phyloP scores from a whole-genome alignment of 2,888 invertebrate genomes.

The Eurytoma californica region DNA sequence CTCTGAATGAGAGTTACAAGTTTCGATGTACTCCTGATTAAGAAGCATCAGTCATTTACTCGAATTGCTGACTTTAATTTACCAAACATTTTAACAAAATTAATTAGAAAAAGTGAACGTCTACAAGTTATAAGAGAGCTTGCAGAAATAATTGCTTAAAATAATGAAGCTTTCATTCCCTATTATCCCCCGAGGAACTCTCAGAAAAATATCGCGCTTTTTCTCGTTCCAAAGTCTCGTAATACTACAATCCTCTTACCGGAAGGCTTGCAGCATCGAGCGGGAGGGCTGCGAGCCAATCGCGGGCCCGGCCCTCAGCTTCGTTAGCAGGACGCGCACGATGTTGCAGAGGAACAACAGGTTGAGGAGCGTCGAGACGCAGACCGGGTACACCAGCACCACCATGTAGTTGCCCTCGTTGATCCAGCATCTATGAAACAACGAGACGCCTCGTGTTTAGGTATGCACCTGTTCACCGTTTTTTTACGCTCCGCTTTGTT shows the following conservation, averaged over 20 bases:
- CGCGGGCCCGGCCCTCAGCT: conserved; percentile 85
- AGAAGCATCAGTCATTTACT: too few species aligned
- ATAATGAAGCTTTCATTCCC: too few species aligned
- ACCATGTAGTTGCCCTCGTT: conserved; percentile 83
- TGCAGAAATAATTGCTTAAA: too few species aligned
- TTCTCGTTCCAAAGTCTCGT: too few species aligned
- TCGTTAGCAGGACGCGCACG: conserved; percentile 89
- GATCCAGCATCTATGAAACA: conserved; percentile 86
- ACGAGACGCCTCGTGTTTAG: not conserved
- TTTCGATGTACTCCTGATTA: too few species aligned
- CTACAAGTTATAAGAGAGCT: too few species aligned
- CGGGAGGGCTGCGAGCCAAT: conserved; percentile 80
- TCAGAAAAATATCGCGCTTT: too few species aligned
- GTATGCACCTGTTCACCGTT: not conserved
- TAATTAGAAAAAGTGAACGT: too few species aligned
- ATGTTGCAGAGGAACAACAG: conserved; percentile 92
- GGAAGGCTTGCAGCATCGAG: conserved; percentile 85
- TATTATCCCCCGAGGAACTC: too few species aligned
- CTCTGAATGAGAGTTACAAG: too few species aligned
- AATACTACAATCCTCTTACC: conserved; percentile 73
- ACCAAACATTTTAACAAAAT: too few species aligned
- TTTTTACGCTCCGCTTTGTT: not conserved
- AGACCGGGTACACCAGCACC: conserved; percentile 87
- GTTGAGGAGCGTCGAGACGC: conserved; percentile 87
- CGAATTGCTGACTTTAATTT: too few species aligned